Conservation (phyloP, 2,113 vertebrate genomes). For the Pterocles orientalis region DNA sequence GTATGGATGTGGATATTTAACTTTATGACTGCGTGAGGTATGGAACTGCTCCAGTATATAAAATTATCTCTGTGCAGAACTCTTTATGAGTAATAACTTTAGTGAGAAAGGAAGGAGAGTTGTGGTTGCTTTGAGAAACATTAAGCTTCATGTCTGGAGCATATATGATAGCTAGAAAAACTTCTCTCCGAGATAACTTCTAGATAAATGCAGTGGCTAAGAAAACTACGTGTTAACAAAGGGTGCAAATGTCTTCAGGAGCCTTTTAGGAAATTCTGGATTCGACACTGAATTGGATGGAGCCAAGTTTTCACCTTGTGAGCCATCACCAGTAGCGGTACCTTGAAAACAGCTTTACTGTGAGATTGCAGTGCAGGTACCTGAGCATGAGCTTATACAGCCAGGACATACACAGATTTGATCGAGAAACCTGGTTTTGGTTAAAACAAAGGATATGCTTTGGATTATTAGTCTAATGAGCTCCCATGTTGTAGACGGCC, state of each 20-base stretch:
- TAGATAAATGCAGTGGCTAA: neutral
- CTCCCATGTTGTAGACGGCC: neutral
- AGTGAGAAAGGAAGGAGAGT: neutral
- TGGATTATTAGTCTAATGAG: neutral
- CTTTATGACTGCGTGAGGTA: neutral
- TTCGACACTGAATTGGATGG: neutral
- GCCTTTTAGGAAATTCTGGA: neutral
- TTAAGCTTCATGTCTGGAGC: neutral
- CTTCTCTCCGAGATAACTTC: neutral
- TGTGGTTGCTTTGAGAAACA: neutral
- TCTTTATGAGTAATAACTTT: neutral
- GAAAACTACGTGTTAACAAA: neutral
- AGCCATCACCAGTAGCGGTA: neutral
- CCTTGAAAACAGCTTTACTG: neutral
- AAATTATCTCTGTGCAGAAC: neutral
- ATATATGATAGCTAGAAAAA: neutral
- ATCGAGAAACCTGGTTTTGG: neutral
- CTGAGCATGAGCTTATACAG: neutral
- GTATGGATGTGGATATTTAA: neutral
- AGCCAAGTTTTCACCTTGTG: neutral
- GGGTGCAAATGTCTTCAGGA: rapidly evolving
- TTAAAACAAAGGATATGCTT: neutral
- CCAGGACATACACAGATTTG: neutral
- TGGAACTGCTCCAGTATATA: neutral
- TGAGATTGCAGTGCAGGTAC: neutral